A percentile compares a stretch with the other conserved stretches of the same genome.
Conservation (phyloP, 1,140 invertebrate species). For the Drosophila grimshawi region DNA sequence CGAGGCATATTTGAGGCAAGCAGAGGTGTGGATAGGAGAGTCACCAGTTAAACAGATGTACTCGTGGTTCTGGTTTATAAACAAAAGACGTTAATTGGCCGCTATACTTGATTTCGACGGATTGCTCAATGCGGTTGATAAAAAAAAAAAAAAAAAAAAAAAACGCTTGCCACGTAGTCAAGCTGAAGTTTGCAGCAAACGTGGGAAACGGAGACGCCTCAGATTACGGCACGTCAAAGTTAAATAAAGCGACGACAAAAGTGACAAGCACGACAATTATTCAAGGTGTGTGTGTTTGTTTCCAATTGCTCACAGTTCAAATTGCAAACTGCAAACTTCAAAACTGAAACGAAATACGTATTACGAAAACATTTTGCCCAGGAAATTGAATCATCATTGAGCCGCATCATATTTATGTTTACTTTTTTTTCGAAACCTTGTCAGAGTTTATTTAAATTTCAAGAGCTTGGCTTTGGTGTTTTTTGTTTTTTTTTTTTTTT, state of each 20-base stretch:
- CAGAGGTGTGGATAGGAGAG: neutral
- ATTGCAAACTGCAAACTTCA: constrained; percentile 52
- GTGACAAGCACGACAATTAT: constrained; percentile 57
- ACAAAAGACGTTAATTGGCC: constrained; percentile 47
- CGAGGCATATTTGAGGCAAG: neutral
- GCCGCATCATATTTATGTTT: constrained; percentile 8
- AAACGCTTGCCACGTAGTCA: neutral
- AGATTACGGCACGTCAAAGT: constrained; percentile 47
- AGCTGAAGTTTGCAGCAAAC: constrained; percentile 17
- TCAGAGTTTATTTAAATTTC: constrained; percentile 68
- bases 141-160: constrained; percentile 3
- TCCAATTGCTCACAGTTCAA: constrained; percentile 59
- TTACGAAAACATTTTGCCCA: constrained; percentile 35
- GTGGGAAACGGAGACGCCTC: constrained; percentile 78
- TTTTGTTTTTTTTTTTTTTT: neutral
- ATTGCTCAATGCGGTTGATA: constrained; percentile 44
- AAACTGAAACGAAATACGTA: constrained; percentile 39
- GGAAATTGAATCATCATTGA: constrained; percentile 73
- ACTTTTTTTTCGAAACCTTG: constrained; percentile 7
- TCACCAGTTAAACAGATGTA: constrained; percentile 33
- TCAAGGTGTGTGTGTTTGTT: constrained; percentile 40
- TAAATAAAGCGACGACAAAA: constrained; percentile 46
- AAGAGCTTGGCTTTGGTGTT: constrained; percentile 12
- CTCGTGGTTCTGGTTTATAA: constrained; percentile 19
- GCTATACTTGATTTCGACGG: constrained; percentile 18